Base-by-base conservation (phyloP, 2,888 invertebrate genomes). In the Marasmarcha lunaedactyla region DNA sequence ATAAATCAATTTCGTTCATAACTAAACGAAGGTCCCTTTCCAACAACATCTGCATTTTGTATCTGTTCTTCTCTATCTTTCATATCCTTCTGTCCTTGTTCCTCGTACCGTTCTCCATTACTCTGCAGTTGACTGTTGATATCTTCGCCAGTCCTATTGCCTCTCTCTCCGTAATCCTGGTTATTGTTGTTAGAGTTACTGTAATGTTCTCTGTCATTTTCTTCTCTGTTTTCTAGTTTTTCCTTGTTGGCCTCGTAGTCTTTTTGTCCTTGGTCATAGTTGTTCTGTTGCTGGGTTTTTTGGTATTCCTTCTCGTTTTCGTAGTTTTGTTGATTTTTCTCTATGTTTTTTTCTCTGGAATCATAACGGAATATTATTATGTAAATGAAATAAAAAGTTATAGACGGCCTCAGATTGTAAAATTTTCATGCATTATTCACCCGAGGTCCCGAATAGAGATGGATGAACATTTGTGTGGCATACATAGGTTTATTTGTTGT, bases 231-330 rank as follows among this genome's bases (percentile, higher is more conserved):
- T 10, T 58, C 54, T 2, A 51, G 15, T 14, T 55, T 52, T 1
- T 57, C 51, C 45, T 46, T 58, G 41, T 61, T 52, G 1, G 42
- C 45, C 33, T 57, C 50, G 50, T 59, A 57, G 0, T 47, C 47
- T 2, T 57, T 49, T 13, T 57, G 51, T 14, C 48, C 45, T 45
- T 63, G 56, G 4, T 54, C 54, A 43, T 51, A 50, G 45, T 55
- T 51, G 1, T 47, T 37, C 2, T 59, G 46, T 33, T 55, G 51
- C 37, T 62, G 54, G 7, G 50, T 43, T 1, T 58, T 50, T 1
- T 51, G 51, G 35, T 58, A 54, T 27, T 59, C 48, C 26, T 54
- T 57, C 39, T 64, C 63, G 11, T 52, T 39, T 15, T 63, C 52
- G 37, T 52, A 54, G 38, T 47, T 46, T 14, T 60, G 51, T 42